These are phyloP conservation scores for Gallinago jamesoni DNA, from an alignment of 2,113 vertebrate species.

Conservation along the genomic window DNA sequence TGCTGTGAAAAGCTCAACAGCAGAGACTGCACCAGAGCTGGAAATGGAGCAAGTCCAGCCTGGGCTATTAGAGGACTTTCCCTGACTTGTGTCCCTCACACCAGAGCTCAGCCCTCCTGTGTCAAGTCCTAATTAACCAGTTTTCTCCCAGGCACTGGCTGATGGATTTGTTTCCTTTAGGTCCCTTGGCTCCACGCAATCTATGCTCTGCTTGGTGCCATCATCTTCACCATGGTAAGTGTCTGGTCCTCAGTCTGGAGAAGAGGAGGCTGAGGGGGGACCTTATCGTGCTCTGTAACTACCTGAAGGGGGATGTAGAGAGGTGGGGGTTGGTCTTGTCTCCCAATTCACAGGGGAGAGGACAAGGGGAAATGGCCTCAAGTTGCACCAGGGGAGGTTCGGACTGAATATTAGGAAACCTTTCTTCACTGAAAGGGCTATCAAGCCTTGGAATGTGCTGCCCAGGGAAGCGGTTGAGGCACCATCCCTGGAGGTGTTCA, in stretches of 20 bases:
- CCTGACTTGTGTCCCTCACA: not conserved
- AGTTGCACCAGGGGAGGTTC: too few relatives aligned
- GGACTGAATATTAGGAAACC: too few relatives aligned
- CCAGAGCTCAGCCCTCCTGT: not conserved
- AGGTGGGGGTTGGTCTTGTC: too few relatives aligned
- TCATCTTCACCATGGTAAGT: conserved; percentile 90
- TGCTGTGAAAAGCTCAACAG: not conserved
- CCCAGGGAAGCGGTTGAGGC: too few relatives aligned
- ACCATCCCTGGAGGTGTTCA: too few relatives aligned
- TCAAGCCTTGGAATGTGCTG: too few relatives aligned
- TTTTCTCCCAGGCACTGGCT: not conserved
- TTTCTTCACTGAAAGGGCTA: too few relatives aligned
- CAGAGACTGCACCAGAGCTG: not conserved
- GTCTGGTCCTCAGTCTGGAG: not conserved
- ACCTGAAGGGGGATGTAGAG: too few relatives aligned
- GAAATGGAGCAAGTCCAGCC: not conserved
- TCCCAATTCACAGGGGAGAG: too few relatives aligned
- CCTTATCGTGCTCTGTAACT: too few relatives aligned
- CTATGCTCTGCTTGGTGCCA: conserved; percentile 85
- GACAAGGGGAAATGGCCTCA: too few relatives aligned
- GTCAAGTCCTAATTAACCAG: not conserved
- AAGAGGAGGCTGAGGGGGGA: too few relatives aligned
- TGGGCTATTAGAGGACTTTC: not conserved
- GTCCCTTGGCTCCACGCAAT: conserved; percentile 87
- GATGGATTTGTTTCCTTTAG: conserved; percentile 53